A percentile compares a stretch with the other conserved stretches of the same genome.
Conservation (phyloP, 1,140 invertebrate genomes). For the Zaprionus vittiger region DNA sequence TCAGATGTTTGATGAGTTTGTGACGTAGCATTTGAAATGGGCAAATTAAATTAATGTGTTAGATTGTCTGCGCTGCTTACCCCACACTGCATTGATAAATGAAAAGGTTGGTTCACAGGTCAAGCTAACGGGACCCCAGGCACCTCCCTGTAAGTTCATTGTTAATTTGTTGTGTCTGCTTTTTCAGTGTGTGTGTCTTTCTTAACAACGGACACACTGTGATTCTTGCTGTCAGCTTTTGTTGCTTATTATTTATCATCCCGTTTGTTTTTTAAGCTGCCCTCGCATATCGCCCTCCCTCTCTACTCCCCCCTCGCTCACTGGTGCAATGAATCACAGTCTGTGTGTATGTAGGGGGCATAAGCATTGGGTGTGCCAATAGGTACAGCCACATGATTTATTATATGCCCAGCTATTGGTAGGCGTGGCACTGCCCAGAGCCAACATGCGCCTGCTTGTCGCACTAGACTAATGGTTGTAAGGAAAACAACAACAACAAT, state of each 20-base stretch:
- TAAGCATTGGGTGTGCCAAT: constrained; percentile 25
- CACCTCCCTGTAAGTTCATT: not conserved
- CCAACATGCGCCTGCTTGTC: constrained; percentile 59
- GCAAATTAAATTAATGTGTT: constrained; percentile 69
- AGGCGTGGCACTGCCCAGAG: constrained; percentile 41
- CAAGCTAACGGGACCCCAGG: constrained; percentile 21
- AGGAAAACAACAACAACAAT: constrained; percentile 1
- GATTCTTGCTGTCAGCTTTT: constrained; percentile 51
- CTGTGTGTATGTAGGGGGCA: constrained; percentile 9
- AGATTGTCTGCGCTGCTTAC: constrained; percentile 39
- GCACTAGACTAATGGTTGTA: constrained; percentile 42
- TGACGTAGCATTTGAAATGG: constrained; percentile 28
- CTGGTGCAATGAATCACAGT: constrained; percentile 73
- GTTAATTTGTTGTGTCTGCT: constrained; percentile 64
- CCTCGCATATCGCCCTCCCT: not conserved
- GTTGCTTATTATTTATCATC: constrained; percentile 57
- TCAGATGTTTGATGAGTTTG: constrained; percentile 58
- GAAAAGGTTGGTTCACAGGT: constrained; percentile 60
- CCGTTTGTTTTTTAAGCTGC: constrained; percentile 10
- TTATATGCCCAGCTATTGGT: constrained; percentile 47
- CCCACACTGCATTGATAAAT: constrained; percentile 57
- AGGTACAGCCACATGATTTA: constrained; percentile 65
- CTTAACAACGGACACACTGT: constrained; percentile 44
- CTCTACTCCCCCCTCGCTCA: not conserved
- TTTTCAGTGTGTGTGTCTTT: constrained; percentile 2